Conservation (phyloP, 2,888 invertebrate species). For the Megalurothrips usitatus region DNA sequence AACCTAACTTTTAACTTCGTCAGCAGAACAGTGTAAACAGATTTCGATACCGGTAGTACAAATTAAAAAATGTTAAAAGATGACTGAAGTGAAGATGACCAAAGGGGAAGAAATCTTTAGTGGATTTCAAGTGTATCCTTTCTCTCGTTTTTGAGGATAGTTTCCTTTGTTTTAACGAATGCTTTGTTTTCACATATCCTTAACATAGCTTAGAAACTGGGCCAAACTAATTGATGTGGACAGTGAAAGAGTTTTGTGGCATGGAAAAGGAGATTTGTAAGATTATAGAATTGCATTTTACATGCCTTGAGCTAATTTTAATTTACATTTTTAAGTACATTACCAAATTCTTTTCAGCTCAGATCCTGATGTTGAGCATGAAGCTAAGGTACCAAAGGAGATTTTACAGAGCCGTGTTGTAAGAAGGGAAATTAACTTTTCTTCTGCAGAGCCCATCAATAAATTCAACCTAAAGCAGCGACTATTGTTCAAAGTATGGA, state of each 20-base stretch:
- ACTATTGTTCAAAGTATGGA: slow-evolving; percentile 53
- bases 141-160: slow-evolving; percentile 28
- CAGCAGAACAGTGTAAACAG: neutral
- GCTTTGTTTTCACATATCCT: slow-evolving; percentile 32
- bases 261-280: slow-evolving; percentile 89
- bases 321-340: neutral
- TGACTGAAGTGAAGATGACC: neutral
- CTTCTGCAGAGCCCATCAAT: slow-evolving; percentile 88
- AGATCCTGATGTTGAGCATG: slow-evolving; percentile 81
- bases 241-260: slow-evolving; percentile 90
- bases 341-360: slow-evolving; percentile 49
- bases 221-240: slow-evolving; percentile 97
- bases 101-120: slow-evolving; percentile 75
- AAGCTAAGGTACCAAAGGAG: slow-evolving; percentile 94
- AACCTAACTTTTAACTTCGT: neutral
- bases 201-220: slow-evolving; percentile 67
- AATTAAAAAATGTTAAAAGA: neutral
- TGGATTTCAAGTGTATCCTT: slow-evolving; percentile 89
- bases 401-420: slow-evolving; percentile 91
- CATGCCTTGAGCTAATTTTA: neutral
- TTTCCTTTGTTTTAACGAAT: neutral
- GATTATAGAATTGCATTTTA: slow-evolving; percentile 36
- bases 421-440: slow-evolving; percentile 85
- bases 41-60: neutral
- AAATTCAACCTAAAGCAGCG: slow-evolving; percentile 90